A percentile compares a stretch with the other conserved stretches of the same genome.
Conservation (phyloP, 2,113 vertebrate species). For the Xiphias gladius region DNA sequence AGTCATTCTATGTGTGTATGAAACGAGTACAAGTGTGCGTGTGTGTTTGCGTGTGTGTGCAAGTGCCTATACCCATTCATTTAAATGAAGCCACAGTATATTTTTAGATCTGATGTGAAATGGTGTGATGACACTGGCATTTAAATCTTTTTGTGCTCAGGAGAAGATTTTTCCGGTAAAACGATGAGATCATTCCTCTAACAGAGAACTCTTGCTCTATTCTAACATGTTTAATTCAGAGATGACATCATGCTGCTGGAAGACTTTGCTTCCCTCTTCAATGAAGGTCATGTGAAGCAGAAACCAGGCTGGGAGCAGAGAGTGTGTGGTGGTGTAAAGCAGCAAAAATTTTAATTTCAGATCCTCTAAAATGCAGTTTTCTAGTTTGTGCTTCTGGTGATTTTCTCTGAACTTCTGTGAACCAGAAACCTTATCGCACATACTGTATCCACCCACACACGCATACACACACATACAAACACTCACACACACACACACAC, state of each 20-base stretch:
- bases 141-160: slow-evolving; percentile 39
- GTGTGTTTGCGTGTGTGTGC: background rate
- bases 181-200: slow-evolving; percentile 72
- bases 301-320: slow-evolving; percentile 26
- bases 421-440: slow-evolving; percentile 69
- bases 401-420: slow-evolving; percentile 68
- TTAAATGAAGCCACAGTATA: slow-evolving; percentile 43
- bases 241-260: slow-evolving; percentile 79
- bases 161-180: slow-evolving; percentile 55
- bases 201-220: slow-evolving; percentile 55
- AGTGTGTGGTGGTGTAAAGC: slow-evolving; percentile 21
- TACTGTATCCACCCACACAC: slow-evolving; percentile 67
- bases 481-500: slow-evolving; percentile 4
- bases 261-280: slow-evolving; percentile 56
- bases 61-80: slow-evolving; percentile 9
- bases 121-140: slow-evolving; percentile 45
- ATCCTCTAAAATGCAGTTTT: slow-evolving; percentile 48
- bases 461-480: slow-evolving; percentile 24
- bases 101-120: slow-evolving; percentile 61
- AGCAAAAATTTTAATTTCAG: slow-evolving; percentile 25
- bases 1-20: slow-evolving; percentile 37
- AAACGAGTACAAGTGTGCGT: background rate
- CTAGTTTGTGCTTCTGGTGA: slow-evolving; percentile 62
- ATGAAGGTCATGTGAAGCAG: slow-evolving; percentile 59
- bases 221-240: slow-evolving; percentile 78